Conservation (phyloP, 2,113 vertebrate species). For the Noctilio leporinus region DNA sequence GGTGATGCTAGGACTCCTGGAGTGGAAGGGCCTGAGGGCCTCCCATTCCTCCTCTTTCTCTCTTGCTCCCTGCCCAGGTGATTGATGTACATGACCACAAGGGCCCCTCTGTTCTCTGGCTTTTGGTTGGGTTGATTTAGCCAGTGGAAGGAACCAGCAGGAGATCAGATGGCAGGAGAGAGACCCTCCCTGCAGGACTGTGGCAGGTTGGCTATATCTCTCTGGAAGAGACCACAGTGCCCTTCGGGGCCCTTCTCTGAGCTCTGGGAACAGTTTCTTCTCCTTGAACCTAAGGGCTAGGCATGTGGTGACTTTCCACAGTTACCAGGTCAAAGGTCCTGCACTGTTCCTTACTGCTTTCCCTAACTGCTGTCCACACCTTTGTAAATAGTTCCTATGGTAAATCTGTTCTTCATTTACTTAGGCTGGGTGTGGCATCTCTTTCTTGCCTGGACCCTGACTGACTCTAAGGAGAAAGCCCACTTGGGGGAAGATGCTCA, state of each 20-base stretch:
- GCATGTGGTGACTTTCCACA: too few species aligned
- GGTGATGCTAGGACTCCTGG: not conserved
- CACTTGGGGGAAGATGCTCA: too few species aligned
- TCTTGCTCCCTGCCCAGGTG: not conserved
- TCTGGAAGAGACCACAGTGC: not conserved
- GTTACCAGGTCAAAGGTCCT: not conserved
- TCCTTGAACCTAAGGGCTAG: not conserved
- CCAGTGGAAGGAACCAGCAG: not conserved
- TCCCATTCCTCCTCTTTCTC: fast-evolving
- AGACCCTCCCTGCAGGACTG: too few species aligned
- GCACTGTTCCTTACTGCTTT: not conserved
- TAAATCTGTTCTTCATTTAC: not conserved
- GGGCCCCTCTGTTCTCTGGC: not conserved
- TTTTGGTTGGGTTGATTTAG: not conserved
- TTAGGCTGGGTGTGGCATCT: not conserved
- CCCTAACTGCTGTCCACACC: not conserved
- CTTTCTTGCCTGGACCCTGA: not conserved
- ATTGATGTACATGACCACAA: not conserved
- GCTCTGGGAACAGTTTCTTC: not conserved
- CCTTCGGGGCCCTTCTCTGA: not conserved
- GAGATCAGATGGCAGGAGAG: not conserved
- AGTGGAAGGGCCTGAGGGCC: not conserved
- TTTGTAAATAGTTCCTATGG: not conserved
- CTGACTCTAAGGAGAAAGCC: not conserved
- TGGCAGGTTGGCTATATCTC: too few species aligned